A percentile compares a stretch with the other conserved stretches of the same genome.
Conservation (phyloP, 2,113 vertebrate genomes). For the Callaeas wilsoni region DNA sequence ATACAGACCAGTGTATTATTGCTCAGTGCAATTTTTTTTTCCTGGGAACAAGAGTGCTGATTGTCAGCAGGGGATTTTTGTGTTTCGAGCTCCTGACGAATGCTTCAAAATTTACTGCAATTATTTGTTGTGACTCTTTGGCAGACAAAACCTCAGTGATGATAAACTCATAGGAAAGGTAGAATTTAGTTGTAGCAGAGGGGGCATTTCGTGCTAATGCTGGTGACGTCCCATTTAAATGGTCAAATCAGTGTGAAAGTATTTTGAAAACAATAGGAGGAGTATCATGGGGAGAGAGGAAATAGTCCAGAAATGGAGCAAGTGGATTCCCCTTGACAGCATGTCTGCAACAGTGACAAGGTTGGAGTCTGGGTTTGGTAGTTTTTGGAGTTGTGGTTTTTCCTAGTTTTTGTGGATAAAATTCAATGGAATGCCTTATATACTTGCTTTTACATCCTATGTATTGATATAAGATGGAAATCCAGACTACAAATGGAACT, state of each 20-base stretch:
- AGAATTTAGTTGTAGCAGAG: neutral
- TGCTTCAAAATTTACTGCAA: rapidly evolving
- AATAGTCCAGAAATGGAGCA: neutral
- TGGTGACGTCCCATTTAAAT: neutral
- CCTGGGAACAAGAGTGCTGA: neutral
- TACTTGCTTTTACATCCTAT: neutral
- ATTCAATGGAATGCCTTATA: neutral
- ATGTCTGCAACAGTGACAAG: neutral
- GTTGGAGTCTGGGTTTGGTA: neutral
- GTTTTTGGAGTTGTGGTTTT: neutral
- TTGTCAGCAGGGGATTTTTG: neutral
- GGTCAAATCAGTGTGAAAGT: neutral
- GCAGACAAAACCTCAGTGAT: no score
- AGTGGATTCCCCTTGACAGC: neutral
- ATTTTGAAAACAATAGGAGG: neutral
- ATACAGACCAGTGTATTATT: no score
- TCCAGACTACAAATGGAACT: neutral
- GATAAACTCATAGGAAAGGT: neutral
- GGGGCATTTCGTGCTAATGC: neutral
- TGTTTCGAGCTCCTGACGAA: neutral
- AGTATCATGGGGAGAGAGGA: neutral
- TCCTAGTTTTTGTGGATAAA: neutral
- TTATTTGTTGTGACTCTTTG: neutral
- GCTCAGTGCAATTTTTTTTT: neutral
- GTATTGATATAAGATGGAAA: neutral